These are phyloP conservation scores for Lasioglossum albipes DNA, from an alignment of 1,140 invertebrate species.

Conservation along the genomic window DNA sequence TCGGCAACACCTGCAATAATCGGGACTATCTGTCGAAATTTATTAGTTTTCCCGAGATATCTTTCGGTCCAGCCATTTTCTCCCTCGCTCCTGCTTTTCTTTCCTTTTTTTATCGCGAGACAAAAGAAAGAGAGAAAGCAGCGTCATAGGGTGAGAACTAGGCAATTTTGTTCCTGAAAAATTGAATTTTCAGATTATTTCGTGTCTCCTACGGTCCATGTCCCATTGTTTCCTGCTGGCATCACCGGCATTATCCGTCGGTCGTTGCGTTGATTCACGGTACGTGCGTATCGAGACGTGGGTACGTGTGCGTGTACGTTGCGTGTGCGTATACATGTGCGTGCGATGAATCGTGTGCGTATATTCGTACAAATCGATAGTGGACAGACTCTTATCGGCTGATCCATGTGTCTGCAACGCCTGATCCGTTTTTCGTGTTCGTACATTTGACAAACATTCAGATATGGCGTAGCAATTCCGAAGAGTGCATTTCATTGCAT, in stretches of 20 bases:
- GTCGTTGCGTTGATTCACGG: background rate
- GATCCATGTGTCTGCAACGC: constrained; percentile 29
- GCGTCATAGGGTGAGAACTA: background rate
- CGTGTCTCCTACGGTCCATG: background rate
- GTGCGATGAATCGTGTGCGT: constrained; percentile 36
- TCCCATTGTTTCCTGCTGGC: background rate
- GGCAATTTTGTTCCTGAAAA: constrained; percentile 41
- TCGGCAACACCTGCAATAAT: constrained; percentile 64
- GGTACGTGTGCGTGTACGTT: constrained; percentile 37
- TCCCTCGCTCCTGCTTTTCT: constrained; percentile 1
- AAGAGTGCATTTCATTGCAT: constrained; percentile 74
- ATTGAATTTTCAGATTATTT: constrained; percentile 1
- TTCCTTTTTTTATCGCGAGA: background rate
- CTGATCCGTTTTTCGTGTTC: constrained; percentile 54
- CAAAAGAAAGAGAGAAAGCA: background rate
- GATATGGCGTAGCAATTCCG: constrained; percentile 75
- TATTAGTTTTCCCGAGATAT: constrained; percentile 53
- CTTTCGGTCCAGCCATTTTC: constrained; percentile 29
- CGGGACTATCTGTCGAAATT: constrained; percentile 54
- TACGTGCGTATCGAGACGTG: constrained; percentile 4
- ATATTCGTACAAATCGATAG: constrained; percentile 44
- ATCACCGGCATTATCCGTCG: background rate
- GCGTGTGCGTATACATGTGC: constrained; percentile 50
- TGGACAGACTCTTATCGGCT: constrained; percentile 21
- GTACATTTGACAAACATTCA: constrained; percentile 76